Base-by-base conservation (phyloP, 2,888 invertebrate species). In the Auanema sp. region DNA sequence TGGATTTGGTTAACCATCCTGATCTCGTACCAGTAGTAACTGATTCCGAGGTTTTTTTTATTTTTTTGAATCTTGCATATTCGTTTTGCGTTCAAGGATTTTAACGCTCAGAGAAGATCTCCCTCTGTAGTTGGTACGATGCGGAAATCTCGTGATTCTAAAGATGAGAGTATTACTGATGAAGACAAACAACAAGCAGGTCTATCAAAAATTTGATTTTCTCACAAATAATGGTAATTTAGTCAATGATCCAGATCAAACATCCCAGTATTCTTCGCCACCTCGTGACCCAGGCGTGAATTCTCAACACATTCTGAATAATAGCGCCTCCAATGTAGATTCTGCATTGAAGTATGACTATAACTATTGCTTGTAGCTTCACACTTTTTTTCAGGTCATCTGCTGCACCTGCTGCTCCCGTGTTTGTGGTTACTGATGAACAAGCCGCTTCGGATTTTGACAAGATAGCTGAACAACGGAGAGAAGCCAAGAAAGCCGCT, bases 401-500 rank as follows among this genome's bases (percentile, higher is more conserved):
- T 11, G 60, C 60, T 11, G 54, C 60, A 21, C 16, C 21, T 16
- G 3, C 16, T n/a, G 52, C 6, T 6, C 23, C 57, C 60, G 41
- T 57, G 12, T 68, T 68, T 41, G 64, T 63, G 2, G 67, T 69
- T 25, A 60, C 57, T 2, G 69, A 63, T 3, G 68, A 68, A 18
- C 62, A 62, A 14, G 65, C 73, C 6, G 73, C 70, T 10, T 69
- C 68, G n/a, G 72, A 77, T 50, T 65, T 70, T 57, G 33, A 14
- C 10, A 66, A 69, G 0, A 43, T 72, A 66, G 71, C 72, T 1
- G 61, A 63, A 25, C 77, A 80, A 59, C 58, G 75, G 65, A 66
- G 81, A 64, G 72, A 76, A 50, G 82, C 82, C 11, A 79, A 76
- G 53, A 72, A 78, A 24, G 78, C 77, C 3, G 82, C 82, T 1